A percentile compares a stretch with the other conserved stretches of the same genome.
These are phyloP conservation scores for Cephus sareptanus DNA, from an alignment of 2,888 invertebrate genomes.

Conservation along the genomic window DNA sequence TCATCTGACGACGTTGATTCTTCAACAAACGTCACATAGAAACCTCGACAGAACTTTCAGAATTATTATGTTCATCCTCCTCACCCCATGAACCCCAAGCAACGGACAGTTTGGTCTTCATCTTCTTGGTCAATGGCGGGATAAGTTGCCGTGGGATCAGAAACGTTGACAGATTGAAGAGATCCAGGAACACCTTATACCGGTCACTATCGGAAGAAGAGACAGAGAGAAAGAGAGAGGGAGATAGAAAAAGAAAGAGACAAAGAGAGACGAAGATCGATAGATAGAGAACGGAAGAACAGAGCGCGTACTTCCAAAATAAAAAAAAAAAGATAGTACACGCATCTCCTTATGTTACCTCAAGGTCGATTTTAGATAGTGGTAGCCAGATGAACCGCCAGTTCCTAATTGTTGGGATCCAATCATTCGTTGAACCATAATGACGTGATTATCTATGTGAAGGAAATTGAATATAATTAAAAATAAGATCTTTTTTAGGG, in stretches of 20 bases:
- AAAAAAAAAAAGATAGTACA: not conserved
- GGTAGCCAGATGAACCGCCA: slow-evolving; percentile 98
- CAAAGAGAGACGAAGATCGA: not conserved
- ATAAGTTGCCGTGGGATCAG: slow-evolving; percentile 91
- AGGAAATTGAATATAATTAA: slow-evolving; percentile 9
- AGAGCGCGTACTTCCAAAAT: not conserved
- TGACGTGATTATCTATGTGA: slow-evolving; percentile 91
- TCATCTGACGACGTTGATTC: not conserved
- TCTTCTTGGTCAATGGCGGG: slow-evolving; percentile 85
- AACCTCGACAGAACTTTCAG: slow-evolving; percentile 49
- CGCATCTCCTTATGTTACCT: slow-evolving; percentile 72
- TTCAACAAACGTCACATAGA: slow-evolving; percentile 34
- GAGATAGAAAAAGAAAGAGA: too few species aligned
- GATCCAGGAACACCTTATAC: slow-evolving; percentile 97
- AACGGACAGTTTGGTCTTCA: slow-evolving; percentile 80
- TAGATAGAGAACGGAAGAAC: not conserved
- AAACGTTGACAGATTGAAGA: slow-evolving; percentile 97
- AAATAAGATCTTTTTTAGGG: not conserved
- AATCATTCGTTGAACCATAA: slow-evolving; percentile 99
- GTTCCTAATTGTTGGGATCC: slow-evolving; percentile 96
- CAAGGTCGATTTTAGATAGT: slow-evolving; percentile 94
- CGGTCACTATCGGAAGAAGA: slow-evolving; percentile 79
- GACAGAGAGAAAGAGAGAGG: too few species aligned
- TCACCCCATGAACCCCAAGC: slow-evolving; percentile 71
- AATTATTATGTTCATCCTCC: slow-evolving; percentile 45